Conservation (phyloP, 2,888 invertebrate genomes). For the Rhyacophila evoluta region DNA sequence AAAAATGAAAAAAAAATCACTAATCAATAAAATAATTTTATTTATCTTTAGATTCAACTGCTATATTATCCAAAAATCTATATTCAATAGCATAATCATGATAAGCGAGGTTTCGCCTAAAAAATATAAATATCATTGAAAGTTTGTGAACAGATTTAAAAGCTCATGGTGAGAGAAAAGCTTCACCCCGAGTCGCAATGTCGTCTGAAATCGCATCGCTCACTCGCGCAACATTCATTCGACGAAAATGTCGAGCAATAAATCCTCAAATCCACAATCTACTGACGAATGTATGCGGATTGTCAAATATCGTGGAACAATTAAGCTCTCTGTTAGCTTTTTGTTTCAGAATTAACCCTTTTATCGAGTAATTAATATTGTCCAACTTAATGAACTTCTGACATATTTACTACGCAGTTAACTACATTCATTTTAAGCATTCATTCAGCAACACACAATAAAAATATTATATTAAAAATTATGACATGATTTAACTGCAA, state of each 20-base stretch:
- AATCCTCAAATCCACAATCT: neutral
- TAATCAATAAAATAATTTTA: too few relatives aligned
- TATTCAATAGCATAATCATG: too few relatives aligned
- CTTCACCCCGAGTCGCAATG: neutral
- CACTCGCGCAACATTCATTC: neutral
- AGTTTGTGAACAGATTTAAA: neutral
- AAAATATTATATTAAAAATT: too few relatives aligned
- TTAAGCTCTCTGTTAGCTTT: neutral
- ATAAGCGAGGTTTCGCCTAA: too few relatives aligned
- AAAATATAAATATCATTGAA: too few relatives aligned
- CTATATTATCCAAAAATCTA: too few relatives aligned
- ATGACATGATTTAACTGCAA: too few relatives aligned
- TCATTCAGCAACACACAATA: too few relatives aligned
- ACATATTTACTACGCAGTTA: too few relatives aligned
- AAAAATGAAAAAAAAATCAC: too few relatives aligned
- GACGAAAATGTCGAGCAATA: neutral
- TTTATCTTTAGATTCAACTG: too few relatives aligned
- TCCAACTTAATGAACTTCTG: neutral
- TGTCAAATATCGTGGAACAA: neutral
- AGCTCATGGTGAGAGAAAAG: neutral
- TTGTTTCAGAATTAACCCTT: neutral
- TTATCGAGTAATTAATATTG: neutral
- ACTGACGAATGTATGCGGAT: neutral
- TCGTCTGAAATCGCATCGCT: neutral
- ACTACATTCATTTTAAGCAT: too few relatives aligned